Base-by-base conservation (phyloP, 2,888 invertebrate species). In the Phragmatobia fuliginosa region DNA sequence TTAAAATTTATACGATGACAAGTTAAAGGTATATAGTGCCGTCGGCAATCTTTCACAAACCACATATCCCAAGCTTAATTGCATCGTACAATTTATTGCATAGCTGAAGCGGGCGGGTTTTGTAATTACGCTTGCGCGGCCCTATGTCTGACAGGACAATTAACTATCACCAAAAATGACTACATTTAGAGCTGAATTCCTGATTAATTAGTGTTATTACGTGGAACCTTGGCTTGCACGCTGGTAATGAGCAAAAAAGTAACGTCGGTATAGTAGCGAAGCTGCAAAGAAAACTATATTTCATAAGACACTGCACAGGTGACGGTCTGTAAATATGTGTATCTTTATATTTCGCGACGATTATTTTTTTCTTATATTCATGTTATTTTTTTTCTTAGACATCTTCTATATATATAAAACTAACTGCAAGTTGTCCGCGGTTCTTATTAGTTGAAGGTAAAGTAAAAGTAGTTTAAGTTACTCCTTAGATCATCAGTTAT, bases 21-120 rank as follows among this genome's bases (percentile, higher is more conserved):
- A 82, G 80, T 79, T 83, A 82, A 81, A 84, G 79, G 79, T 80
- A 59, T 78, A 75, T 72, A 72, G 64, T 71, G 66, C 61, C 66
- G 68, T 62, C 31, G 70, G 75, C 76, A 73, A 83, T 83, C 79
- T 83, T 83, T 81, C 82, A 83, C 81, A 77, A 66, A 81, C 87
- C 85, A 83, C 85, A 86, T 86, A 86, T 85, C 83, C 83, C 81
- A 76, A 78, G 83, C 84, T 84, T 88, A 90, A 91, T 90, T 90
- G 87, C 86, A 82, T 81, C 78, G 83, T 85, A 85, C 87, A 87
- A 91, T 91, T 91, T 90, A 91, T 90, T 72, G 90, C 86, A 82
- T 83, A 87, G 88, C 82, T 82, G 85, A 86, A 87, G 79, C 82
- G 78, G 81, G 71, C 75, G 76, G 84, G 85, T 83, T 85, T 83